Evolutionary conservation across 2,888 invertebrate genomes (phyloP).

Genomic region (Mellilla xanthometata): DNA sequence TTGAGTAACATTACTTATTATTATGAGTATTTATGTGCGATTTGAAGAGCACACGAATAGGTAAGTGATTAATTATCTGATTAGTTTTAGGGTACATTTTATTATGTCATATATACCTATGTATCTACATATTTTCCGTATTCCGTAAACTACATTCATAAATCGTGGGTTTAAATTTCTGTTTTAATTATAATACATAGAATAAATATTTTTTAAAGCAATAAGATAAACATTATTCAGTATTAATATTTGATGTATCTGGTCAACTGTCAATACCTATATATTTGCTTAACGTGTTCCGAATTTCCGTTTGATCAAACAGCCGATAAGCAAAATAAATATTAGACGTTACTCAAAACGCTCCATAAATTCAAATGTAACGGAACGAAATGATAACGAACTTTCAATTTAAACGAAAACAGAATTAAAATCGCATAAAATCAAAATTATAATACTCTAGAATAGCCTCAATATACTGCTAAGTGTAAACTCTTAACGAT

Average conservation of each 20-base stretch:
- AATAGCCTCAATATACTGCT: constrained; percentile 1
- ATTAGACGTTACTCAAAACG: constrained; percentile 23
- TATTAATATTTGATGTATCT: constrained; percentile 9
- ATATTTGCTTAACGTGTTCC: constrained; percentile 7
- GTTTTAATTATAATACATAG: too few relatives aligned
- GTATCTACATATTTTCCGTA: too few relatives aligned
- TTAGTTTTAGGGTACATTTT: too few relatives aligned
- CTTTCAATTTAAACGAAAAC: constrained; percentile 20
- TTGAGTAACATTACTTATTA: too few relatives aligned
- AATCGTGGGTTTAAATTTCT: too few relatives aligned
- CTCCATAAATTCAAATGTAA: constrained; percentile 31
- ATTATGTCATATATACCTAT: too few relatives aligned
- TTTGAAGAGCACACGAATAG: too few relatives aligned
- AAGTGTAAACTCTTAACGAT: constrained; percentile 18
- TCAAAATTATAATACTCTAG: constrained; percentile 7
- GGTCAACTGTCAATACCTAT: constrained; percentile 2
- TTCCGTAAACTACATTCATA: too few relatives aligned
- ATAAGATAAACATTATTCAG: too few relatives aligned
- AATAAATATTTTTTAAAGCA: too few relatives aligned
- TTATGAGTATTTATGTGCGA: too few relatives aligned
- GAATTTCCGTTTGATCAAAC: constrained; percentile 20
- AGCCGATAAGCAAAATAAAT: constrained; percentile 27
- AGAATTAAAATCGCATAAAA: constrained; percentile 21
- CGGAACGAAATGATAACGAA: constrained; percentile 29
- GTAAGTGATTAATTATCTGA: too few relatives aligned